Conservation (phyloP, 2,888 invertebrate genomes). For the Eupithecia exiguata region DNA sequence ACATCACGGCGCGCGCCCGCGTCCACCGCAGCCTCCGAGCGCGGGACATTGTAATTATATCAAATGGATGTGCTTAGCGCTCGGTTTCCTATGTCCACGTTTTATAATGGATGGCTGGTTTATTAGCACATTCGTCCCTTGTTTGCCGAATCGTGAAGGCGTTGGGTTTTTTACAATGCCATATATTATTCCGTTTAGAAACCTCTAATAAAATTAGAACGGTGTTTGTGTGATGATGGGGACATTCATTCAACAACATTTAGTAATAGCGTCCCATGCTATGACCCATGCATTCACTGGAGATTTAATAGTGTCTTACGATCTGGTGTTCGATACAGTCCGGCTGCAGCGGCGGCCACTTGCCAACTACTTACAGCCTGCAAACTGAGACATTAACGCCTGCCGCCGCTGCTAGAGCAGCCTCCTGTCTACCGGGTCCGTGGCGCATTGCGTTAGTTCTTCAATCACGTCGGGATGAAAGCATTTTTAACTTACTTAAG, state of each 20-base stretch:
- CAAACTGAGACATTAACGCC: neutral
- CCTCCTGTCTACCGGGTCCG: neutral
- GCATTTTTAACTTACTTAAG: neutral
- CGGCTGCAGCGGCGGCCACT: neutral
- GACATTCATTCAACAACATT: neutral
- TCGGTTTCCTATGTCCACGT: constrained; percentile 44
- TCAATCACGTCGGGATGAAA: neutral
- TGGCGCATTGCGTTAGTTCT: neutral
- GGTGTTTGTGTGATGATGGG: neutral
- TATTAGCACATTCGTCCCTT: constrained; percentile 41
- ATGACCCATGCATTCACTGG: neutral
- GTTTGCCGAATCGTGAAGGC: constrained; percentile 15
- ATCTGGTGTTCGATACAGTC: neutral
- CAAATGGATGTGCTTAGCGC: constrained; percentile 56
- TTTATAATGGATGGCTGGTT: constrained; percentile 50
- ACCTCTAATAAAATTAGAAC: constrained; percentile 5
- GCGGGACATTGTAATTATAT: constrained; percentile 46
- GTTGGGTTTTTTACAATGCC: constrained; percentile 8
- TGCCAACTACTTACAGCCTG: neutral
- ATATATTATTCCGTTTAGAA: neutral
- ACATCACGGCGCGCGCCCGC: constrained; percentile 6
- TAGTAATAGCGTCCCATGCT: too few relatives aligned
- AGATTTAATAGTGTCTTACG: neutral
- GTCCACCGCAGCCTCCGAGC: neutral
- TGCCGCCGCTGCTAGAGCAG: neutral